Evolutionary conservation across 2,113 vertebrate genomes (phyloP).

Genomic region (Noctilio leporinus): DNA sequence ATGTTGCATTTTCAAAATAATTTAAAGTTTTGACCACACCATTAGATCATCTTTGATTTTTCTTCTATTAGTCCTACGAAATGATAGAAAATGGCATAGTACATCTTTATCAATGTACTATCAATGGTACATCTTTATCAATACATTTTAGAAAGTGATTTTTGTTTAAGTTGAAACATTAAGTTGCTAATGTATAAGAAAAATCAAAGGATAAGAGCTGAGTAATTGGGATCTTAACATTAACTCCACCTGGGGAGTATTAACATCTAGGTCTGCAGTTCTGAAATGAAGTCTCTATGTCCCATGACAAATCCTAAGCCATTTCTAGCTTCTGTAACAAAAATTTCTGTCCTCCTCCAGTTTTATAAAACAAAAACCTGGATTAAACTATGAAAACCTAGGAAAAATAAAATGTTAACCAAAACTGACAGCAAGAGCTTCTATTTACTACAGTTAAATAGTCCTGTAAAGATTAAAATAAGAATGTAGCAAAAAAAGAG

Average conservation of each 20-base stretch:
- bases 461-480: neutral
- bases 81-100: neutral
- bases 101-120: neutral
- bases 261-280: neutral
- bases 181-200: neutral
- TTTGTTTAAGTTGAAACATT: neutral
- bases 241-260: neutral
- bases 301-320: neutral
- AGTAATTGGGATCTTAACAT: neutral
- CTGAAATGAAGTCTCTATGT: neutral
- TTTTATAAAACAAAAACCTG: neutral
- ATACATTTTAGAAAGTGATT: neutral
- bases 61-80: slow-evolving; percentile 52
- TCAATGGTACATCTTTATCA: neutral
- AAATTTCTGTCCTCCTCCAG: neutral
- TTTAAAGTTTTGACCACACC: slow-evolving; percentile 41
- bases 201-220: neutral
- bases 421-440: neutral
- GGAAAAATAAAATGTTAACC: neutral
- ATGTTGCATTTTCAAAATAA: slow-evolving; percentile 65
- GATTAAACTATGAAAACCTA: neutral
- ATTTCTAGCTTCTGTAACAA: neutral
- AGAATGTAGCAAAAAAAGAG: neutral
- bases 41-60: slow-evolving; percentile 50
- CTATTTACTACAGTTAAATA: neutral